Percentiles rank a stretch among this genome's conserved stretches.
Conservation (phyloP, 2,888 invertebrate species). For the Agrochola litura region DNA sequence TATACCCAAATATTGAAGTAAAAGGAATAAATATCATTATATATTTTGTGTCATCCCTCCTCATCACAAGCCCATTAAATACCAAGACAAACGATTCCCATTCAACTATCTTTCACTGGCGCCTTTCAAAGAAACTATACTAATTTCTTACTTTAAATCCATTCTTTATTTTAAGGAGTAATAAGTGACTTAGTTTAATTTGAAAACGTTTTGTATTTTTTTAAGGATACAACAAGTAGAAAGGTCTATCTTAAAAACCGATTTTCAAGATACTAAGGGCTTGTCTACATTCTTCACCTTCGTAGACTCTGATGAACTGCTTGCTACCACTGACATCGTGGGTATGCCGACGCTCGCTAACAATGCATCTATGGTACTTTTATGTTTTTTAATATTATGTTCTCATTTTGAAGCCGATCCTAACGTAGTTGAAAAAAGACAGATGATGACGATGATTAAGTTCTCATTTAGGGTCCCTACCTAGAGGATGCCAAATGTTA, state of each 20-base stretch:
- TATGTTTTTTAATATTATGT: neutral
- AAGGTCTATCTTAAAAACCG: conserved; percentile 32
- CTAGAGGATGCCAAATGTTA: neutral
- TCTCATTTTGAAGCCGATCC: no score
- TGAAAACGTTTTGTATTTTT: neutral
- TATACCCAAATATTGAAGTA: no score
- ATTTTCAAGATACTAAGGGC: conserved; percentile 48
- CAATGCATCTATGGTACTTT: conserved; percentile 42
- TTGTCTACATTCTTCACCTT: conserved; percentile 42
- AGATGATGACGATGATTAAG: neutral
- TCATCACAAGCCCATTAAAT: neutral
- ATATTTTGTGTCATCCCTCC: neutral
- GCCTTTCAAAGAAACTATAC: neutral
- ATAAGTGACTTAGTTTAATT: neutral
- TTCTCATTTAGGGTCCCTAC: neutral
- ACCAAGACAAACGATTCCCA: neutral
- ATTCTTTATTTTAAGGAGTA: neutral
- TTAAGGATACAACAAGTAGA: conserved; percentile 45
- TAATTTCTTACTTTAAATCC: no score
- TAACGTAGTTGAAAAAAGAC: neutral
- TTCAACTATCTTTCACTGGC: neutral
- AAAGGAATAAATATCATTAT: no score
- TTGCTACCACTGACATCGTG: conserved; percentile 51
- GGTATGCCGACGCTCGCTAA: conserved; percentile 49
- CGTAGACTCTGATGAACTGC: conserved; percentile 51